Evolutionary conservation across 2,888 invertebrate genomes (phyloP), one percentile per base, ranked within the genome.

Genomic region (Eupithecia subumbrata): DNA sequence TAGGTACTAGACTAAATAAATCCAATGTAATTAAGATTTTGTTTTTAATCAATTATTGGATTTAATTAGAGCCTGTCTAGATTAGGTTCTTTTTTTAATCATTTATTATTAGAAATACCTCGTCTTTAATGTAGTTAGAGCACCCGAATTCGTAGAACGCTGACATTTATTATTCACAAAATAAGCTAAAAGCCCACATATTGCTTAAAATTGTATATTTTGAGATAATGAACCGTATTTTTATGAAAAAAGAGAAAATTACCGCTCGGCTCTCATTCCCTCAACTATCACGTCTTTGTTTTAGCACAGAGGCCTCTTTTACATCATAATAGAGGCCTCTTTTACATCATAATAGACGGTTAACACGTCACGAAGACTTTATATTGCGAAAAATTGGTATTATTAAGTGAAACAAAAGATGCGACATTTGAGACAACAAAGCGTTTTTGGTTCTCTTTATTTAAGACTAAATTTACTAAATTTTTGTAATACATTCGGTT

Each of bases 271-370:
- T 2, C 68, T 25, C 68, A 25, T 68, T 22, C 43, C 25, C 40
- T 22, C 76, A 30, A 40, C 48, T 45, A 67, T 34, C 71, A 69
- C 52, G 76, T 69, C 69, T 74, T 76, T 73, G 71, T 76, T 73
- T 77, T 48, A 68, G 71, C 77, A 76, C 69, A 77, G 75, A 77
- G 71, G 43, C 66, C 72, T 73, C 63, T 73, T 76, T 56, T 71
- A 40, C 77, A 68, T 75, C 68, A 74, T 75, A 75, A 77, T 75
- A 73, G 72, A 48, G 71, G 43, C 66, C 72, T 73, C 63, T 73
- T 76, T 56, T 71, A 40, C 77, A 68, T 75, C 68, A 74, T 75
- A 75, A 77, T 75, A 73, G 72, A 48, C 63, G 70, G 69, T 66
- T 71, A 72, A 70, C 74, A 77, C 56, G 76, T 76, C 73, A 71